Conservation (phyloP, 2,113 vertebrate species). For the Ornithorhynchus anatinus region DNA sequence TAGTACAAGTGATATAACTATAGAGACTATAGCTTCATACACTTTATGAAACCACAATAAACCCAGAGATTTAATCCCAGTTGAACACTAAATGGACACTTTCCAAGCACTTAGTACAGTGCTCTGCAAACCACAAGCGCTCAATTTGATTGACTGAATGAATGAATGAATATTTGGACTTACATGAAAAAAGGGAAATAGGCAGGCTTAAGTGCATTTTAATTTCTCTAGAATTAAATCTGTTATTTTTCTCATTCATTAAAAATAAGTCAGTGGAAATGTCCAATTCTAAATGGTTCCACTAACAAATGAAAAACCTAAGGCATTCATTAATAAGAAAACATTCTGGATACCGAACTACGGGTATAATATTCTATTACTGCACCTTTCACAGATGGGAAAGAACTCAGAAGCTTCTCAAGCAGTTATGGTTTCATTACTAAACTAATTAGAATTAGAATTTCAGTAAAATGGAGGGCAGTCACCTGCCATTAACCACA, state of each 20-base stretch:
- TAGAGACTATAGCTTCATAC: no score
- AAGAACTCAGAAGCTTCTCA: neutral
- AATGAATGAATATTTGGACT: neutral
- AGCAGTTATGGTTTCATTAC: constrained; percentile 4
- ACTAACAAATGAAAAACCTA: neutral
- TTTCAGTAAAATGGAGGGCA: constrained; percentile 4
- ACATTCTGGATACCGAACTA: neutral
- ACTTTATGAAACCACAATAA: no score
- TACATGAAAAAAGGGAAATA: constrained; percentile 21
- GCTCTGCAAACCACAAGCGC: no score
- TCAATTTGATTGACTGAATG: no score
- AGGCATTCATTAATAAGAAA: constrained; percentile 16
- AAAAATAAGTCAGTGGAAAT: constrained; percentile 16
- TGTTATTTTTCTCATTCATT: constrained; percentile 1
- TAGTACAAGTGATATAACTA: no score
- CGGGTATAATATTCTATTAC: neutral
- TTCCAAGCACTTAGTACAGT: no score
- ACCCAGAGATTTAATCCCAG: neutral
- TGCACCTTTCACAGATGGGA: neutral
- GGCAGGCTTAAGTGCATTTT: neutral
- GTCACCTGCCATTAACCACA: constrained; percentile 1
- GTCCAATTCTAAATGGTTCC: constrained; percentile 6
- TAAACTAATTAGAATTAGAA: constrained; percentile 20
- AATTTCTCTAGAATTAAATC: constrained; percentile 7
- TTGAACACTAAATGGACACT: neutral